Conservation (phyloP, 2,797 vertebrate species). For the Labroides dimidiatus region DNA sequence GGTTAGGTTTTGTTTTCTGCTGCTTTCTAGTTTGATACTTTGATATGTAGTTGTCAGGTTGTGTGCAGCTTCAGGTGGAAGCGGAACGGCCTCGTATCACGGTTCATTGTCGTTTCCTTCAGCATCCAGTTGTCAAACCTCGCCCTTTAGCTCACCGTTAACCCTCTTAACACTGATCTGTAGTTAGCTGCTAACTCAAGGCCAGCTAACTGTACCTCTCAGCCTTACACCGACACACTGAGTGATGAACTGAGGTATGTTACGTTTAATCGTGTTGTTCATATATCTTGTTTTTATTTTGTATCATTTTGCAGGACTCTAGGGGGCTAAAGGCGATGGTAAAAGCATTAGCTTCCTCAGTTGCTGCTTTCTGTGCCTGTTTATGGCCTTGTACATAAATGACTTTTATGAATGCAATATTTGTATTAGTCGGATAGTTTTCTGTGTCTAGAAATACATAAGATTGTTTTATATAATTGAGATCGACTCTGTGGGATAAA, state of each 20-base stretch:
- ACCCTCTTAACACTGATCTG: conserved; percentile 2
- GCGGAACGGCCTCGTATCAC: neutral
- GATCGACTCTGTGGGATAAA: neutral
- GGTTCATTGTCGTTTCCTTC: neutral
- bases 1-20: neutral
- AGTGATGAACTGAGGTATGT: conserved; percentile 56
- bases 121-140: conserved; percentile 18
- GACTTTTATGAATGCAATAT: accelerated
- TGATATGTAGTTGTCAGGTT: neutral
- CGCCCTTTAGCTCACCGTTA: conserved; percentile 32
- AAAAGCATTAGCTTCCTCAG: conserved; percentile 8
- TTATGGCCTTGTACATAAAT: neutral
- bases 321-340: neutral
- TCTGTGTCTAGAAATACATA: accelerated
- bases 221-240: neutral
- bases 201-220: neutral
- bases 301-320: neutral
- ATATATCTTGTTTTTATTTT: neutral
- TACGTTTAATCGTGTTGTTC: no score
- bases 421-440: accelerated
- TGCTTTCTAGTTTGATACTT: neutral
- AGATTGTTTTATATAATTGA: no score
- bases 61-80: neutral
- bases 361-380: conserved; percentile 32
- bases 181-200: conserved; percentile 8